A percentile compares a stretch with the other conserved stretches of the same genome.
Evolutionary conservation across 30 jellyfish, hydroid and myxozoan species (phyloP).

Genomic region (Haliclystus octoradiatus): DNA sequence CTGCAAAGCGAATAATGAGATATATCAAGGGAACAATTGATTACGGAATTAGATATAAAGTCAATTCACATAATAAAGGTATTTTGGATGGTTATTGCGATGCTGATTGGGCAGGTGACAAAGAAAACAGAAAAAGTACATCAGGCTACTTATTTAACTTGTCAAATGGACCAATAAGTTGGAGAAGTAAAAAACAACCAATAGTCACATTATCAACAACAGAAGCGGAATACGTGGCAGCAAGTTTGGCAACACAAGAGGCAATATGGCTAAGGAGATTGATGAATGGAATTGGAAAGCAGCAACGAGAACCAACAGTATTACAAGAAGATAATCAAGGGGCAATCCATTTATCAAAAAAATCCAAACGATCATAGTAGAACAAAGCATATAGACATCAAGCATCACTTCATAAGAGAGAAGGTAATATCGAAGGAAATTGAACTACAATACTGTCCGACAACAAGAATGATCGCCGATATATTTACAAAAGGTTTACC

Average conservation of each 20-base stretch:
- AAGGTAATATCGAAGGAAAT: not conserved
- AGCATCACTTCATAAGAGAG: slow-evolving; percentile 5
- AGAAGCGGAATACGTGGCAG: slow-evolving; percentile 30
- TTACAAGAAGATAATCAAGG: slow-evolving; percentile 10
- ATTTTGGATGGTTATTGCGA: slow-evolving; percentile 14
- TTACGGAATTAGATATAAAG: not conserved
- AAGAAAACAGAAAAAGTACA: slow-evolving; percentile 4
- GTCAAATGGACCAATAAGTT: slow-evolving; percentile 14
- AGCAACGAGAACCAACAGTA: not conserved
- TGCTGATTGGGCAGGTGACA: slow-evolving; percentile 25
- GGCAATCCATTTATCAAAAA: slow-evolving; percentile 3
- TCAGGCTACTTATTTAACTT: slow-evolving; percentile 8
- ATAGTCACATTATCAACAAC: slow-evolving; percentile 17
- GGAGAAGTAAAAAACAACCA: slow-evolving; percentile 16
- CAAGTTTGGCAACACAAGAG: slow-evolving; percentile 21
- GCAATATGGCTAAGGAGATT: slow-evolving; percentile 20
- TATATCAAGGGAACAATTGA: slow-evolving; percentile 24
- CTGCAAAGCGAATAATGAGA: slow-evolving; percentile 11
- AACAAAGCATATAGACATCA: slow-evolving; percentile 14
- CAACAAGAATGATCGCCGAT: slow-evolving; percentile 4
- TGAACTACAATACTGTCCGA: slow-evolving; percentile 1
- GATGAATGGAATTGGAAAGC: not conserved
- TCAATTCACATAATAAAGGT: not conserved
- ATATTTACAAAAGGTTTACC: slow-evolving; percentile 3
- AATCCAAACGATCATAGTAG: not conserved